These are phyloP conservation scores for Chiloscyllium plagiosum DNA, from an alignment of 2,113 vertebrate genomes.

Conservation along the genomic window DNA sequence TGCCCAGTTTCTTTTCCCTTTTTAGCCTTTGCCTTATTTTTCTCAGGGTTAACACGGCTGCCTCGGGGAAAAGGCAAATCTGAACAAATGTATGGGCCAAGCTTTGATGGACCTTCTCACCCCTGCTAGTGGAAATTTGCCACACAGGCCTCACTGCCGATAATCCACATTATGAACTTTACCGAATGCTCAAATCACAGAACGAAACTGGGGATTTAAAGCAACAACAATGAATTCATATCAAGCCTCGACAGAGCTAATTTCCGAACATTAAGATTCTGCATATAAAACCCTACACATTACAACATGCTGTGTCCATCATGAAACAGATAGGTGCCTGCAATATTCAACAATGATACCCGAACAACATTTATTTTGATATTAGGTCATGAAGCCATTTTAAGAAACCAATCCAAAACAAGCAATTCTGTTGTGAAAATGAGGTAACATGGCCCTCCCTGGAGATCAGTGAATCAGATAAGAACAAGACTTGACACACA, in stretches of 20 bases:
- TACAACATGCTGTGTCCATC: background rate
- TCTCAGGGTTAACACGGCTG: background rate
- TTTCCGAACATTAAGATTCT: background rate
- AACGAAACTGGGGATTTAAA: background rate
- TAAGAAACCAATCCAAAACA: background rate
- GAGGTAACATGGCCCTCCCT: background rate
- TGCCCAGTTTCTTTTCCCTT: background rate
- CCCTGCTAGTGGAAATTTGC: background rate
- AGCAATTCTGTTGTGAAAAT: background rate
- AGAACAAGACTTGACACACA: background rate
- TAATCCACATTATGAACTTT: background rate
- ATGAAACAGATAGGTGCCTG: background rate
- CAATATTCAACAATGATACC: background rate
- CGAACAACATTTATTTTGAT: conserved; percentile 22
- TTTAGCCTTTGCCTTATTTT: background rate
- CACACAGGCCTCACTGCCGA: background rate
- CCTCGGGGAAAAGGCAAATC: background rate
- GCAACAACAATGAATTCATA: background rate
- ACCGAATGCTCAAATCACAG: background rate
- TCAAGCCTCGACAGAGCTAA: background rate
- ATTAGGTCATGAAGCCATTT: conserved; percentile 18
- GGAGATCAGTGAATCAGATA: background rate
- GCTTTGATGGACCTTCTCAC: background rate
- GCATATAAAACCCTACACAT: background rate
- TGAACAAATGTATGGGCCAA: background rate